Evolutionary conservation across 2,888 invertebrate species (phyloP).

Genomic region (Stratiomys singularior): DNA sequence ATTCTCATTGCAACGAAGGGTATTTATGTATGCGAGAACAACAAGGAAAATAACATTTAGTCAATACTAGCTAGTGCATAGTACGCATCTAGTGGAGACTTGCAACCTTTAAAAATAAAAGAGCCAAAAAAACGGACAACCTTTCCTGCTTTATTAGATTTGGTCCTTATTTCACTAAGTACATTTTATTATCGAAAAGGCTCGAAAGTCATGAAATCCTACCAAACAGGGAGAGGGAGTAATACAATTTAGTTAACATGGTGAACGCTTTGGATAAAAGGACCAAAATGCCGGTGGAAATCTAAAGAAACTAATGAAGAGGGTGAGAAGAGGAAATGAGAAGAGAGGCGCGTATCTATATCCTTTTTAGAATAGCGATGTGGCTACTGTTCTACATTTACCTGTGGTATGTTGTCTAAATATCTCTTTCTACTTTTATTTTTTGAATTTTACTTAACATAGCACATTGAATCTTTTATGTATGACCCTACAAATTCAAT

Average conservation of each 20-base stretch:
- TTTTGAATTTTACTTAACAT: neutral
- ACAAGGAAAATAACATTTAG: too few species aligned
- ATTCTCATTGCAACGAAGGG: too few species aligned
- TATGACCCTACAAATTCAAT: neutral
- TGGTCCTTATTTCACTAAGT: neutral
- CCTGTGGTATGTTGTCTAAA: neutral
- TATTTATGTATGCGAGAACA: too few species aligned
- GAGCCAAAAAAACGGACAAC: too few species aligned
- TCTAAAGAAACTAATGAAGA: neutral
- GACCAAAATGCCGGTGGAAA: neutral
- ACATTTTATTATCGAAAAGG: slow-evolving; percentile 7
- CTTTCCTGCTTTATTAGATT: neutral
- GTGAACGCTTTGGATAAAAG: neutral
- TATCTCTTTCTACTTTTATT: neutral
- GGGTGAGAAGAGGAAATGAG: neutral
- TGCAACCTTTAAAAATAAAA: too few species aligned
- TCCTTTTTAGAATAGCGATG: neutral
- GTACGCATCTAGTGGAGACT: too few species aligned
- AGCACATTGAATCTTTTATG: neutral
- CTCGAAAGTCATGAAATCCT: neutral
- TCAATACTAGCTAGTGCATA: too few species aligned
- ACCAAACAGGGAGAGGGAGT: neutral
- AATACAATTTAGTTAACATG: neutral
- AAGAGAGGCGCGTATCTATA: neutral
- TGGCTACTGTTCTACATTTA: neutral